A percentile compares a stretch with the other conserved stretches of the same genome.
Evolutionary conservation across 2,113 vertebrate species (phyloP).

Genomic region (Silurus meridionalis): DNA sequence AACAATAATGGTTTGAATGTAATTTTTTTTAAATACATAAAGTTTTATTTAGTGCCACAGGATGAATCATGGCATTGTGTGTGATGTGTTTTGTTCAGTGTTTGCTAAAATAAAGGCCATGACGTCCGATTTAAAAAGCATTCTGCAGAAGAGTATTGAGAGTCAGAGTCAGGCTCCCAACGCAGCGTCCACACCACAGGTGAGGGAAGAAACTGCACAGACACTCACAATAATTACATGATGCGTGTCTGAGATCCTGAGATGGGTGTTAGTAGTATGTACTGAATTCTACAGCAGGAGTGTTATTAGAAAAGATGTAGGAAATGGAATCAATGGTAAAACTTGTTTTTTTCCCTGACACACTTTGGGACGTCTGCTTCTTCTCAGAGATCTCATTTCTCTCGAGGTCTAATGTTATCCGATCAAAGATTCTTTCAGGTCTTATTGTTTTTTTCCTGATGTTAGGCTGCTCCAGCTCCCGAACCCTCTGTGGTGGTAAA

Average conservation of each 20-base stretch:
- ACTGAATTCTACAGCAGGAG: too few species aligned
- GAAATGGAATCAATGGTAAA: too few species aligned
- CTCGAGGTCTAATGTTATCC: neutral
- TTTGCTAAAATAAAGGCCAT: constrained; percentile 81
- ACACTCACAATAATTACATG: too few species aligned
- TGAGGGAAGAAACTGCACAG: neutral
- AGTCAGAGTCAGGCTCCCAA: constrained; percentile 66
- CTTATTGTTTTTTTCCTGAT: neutral
- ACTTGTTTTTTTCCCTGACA: neutral
- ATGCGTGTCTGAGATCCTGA: too few species aligned
- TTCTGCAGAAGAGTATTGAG: constrained; percentile 72
- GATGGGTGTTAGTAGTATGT: too few species aligned
- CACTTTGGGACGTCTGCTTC: neutral
- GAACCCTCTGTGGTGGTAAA: constrained; percentile 48
- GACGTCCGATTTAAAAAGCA: constrained; percentile 81
- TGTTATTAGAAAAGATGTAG: too few species aligned
- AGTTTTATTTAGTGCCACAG: too few species aligned
- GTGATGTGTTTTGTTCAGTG: constrained; percentile 66
- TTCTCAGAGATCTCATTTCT: neutral
- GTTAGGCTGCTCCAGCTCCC: constrained; percentile 58
- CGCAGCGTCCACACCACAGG: constrained; percentile 36
- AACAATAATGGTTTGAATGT: too few species aligned
- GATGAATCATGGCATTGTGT: too few species aligned
- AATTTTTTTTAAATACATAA: too few species aligned
- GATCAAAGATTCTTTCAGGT: neutral